These are phyloP conservation scores for Cephus pulcher DNA, from an alignment of 2,888 invertebrate genomes.

Conservation along the genomic window DNA sequence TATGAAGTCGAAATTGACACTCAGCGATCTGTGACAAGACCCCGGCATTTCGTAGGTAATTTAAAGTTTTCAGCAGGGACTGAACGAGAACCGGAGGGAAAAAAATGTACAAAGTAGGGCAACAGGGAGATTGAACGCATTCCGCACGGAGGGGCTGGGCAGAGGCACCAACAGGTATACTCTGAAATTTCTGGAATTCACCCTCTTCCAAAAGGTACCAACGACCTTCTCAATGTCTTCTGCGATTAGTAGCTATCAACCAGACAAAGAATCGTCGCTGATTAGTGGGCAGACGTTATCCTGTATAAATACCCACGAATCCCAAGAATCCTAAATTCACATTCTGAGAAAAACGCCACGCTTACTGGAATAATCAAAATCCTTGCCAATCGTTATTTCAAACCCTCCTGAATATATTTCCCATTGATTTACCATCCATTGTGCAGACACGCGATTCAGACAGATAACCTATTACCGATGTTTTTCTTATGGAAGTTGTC, in stretches of 20 bases:
- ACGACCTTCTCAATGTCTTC: background rate
- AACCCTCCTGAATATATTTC: background rate
- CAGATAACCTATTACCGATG: background rate
- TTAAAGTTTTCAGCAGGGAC: background rate
- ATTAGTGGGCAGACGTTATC: background rate
- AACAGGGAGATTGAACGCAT: background rate
- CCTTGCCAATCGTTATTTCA: background rate
- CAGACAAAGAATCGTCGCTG: background rate
- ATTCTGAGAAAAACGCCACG: background rate
- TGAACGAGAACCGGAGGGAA: background rate
- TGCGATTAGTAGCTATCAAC: background rate
- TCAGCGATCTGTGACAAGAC: background rate
- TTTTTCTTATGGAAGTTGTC: background rate
- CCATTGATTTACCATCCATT: background rate
- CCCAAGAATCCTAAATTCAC: background rate
- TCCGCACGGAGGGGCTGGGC: background rate
- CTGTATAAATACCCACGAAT: background rate
- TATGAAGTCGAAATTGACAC: background rate
- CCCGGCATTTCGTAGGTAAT: background rate
- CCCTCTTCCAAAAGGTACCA: background rate
- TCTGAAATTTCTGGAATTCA: background rate
- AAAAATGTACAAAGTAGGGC: background rate
- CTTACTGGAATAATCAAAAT: background rate
- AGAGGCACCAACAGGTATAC: background rate
- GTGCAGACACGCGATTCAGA: background rate